Percentiles rank a stretch among this genome's conserved stretches.
These are phyloP conservation scores for Vanessa cardui DNA, from an alignment of 2,888 invertebrate species.

Conservation along the genomic window DNA sequence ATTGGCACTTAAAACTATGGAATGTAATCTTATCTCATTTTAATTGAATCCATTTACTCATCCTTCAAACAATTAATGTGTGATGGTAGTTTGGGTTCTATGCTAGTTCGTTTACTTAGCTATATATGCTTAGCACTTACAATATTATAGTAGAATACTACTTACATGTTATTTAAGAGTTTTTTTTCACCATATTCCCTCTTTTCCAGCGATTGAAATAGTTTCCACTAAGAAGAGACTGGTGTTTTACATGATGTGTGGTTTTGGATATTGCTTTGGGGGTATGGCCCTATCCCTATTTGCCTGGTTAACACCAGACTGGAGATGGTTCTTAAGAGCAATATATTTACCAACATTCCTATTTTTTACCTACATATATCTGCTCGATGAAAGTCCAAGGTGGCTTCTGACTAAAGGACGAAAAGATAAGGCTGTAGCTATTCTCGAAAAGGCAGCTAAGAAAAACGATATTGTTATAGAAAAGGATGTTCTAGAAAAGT, in stretches of 20 bases:
- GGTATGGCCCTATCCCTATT: constrained; percentile 52
- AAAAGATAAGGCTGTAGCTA: constrained; percentile 83
- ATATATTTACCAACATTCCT: constrained; percentile 87
- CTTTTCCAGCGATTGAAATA: constrained; percentile 11
- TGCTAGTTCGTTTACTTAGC: too few relatives aligned
- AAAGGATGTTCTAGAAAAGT: background rate
- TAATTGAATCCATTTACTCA: too few relatives aligned
- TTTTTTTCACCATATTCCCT: background rate
- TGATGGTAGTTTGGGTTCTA: too few relatives aligned
- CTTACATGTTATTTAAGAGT: background rate
- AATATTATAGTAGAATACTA: background rate
- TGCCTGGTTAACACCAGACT: constrained; percentile 81
- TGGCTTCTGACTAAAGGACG: constrained; percentile 89
- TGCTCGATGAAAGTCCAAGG: constrained; percentile 88
- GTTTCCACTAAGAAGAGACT: constrained; percentile 62
- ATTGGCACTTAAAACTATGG: too few relatives aligned
- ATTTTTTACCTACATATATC: constrained; percentile 85
- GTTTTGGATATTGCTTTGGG: constrained; percentile 57
- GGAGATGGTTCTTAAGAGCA: constrained; percentile 86
- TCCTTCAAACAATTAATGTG: too few relatives aligned
- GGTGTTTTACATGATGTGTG: constrained; percentile 54
- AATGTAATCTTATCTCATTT: too few relatives aligned
- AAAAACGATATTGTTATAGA: background rate
- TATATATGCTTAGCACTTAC: too few relatives aligned
- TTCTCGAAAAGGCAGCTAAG: constrained; percentile 84